Percentiles rank a stretch among this genome's conserved stretches.
These are phyloP conservation scores for Melopsittacus undulatus DNA, from an alignment of 2,797 vertebrate genomes.

Conservation along the genomic window DNA sequence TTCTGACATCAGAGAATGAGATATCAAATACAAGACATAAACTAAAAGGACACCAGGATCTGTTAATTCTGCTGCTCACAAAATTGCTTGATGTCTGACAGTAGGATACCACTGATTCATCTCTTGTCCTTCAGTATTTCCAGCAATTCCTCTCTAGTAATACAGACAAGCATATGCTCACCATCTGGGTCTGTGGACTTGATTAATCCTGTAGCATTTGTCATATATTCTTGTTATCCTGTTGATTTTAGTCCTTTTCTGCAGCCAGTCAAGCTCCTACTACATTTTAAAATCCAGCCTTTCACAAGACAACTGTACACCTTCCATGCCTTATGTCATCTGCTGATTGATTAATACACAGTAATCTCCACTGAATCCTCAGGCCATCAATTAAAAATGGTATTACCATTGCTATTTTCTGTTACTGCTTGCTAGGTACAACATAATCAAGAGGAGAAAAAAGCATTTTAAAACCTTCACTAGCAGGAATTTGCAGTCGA, in stretches of 20 bases:
- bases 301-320: not conserved
- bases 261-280: not conserved
- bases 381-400: not conserved
- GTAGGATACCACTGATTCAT: not conserved
- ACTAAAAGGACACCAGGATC: not conserved
- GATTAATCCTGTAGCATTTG: not conserved
- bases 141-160: not conserved
- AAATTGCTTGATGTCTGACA: not conserved
- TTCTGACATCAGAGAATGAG: not conserved
- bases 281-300: not conserved
- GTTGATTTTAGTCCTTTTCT: constrained; percentile 6
- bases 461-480: not conserved
- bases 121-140: not conserved
- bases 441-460: not conserved
- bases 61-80: constrained; percentile 10
- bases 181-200: not conserved
- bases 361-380: not conserved
- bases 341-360: not conserved
- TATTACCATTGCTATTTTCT: not conserved
- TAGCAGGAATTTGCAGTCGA: not conserved
- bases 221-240: not conserved
- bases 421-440: not conserved
- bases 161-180: not conserved
- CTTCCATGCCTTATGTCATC: not conserved
- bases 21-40: not conserved